Percentiles rank a stretch among this genome's conserved stretches.
Evolutionary conservation across 2,888 invertebrate genomes (phyloP).

Genomic region (Baronia brevicornis): DNA sequence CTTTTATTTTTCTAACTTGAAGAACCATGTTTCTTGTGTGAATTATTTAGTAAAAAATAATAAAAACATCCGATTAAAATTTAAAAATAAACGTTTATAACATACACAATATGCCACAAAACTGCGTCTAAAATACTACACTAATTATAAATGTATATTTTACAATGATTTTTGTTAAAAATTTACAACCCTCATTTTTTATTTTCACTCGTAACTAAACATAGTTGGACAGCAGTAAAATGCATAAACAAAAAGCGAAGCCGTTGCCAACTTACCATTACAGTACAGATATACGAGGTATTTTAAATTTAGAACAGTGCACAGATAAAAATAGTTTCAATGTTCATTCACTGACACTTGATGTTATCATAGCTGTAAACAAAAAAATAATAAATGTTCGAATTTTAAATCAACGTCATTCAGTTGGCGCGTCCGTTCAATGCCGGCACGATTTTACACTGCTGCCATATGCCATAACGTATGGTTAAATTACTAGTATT

Average conservation of each 20-base stretch:
- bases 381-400: constrained; percentile 6
- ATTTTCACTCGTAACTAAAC: background rate
- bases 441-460: constrained; percentile 12
- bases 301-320: too few species aligned
- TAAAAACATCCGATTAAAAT: too few species aligned
- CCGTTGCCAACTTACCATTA: constrained; percentile 31
- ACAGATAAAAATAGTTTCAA: too few species aligned
- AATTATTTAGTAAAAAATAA: too few species aligned
- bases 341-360: background rate
- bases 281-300: constrained; percentile 1
- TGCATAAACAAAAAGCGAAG: constrained; percentile 18
- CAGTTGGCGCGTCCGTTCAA: constrained; percentile 16
- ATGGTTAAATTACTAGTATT: constrained; percentile 10
- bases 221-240: constrained; percentile 10
- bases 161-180: too few species aligned
- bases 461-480: constrained; percentile 12
- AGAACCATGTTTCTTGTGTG: too few species aligned
- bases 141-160: too few species aligned
- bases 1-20: too few species aligned
- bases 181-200: background rate
- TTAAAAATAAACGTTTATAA: too few species aligned
- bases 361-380: background rate
- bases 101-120: too few species aligned
- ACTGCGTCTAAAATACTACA: too few species aligned
- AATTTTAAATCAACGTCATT: constrained; percentile 11